phyloP scores from a whole-genome alignment of 1,140 invertebrate species.

The Sitobion miscanthi region DNA sequence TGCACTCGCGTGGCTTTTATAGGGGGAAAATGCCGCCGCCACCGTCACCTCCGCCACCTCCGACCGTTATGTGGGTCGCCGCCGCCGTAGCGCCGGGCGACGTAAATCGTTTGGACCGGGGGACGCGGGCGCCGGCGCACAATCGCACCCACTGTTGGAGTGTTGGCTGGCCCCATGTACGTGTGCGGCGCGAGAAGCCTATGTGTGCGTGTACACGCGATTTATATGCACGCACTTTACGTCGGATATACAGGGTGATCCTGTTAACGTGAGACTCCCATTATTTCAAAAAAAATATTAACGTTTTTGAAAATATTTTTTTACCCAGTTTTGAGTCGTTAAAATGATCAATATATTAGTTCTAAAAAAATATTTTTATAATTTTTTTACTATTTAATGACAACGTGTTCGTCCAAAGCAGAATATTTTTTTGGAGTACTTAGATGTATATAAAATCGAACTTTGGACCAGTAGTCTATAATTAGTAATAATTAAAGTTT shows the following conservation, averaged over 20 bases:
- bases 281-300: background rate
- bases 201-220: background rate
- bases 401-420: too few relatives aligned
- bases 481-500: too few relatives aligned
- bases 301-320: background rate
- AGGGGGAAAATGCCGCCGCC: slow-evolving; percentile 6
- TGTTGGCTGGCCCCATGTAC: background rate
- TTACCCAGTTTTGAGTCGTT: too few relatives aligned
- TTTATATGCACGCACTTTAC: background rate
- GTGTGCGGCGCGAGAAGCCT: background rate
- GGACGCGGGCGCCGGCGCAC: background rate
- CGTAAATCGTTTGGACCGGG: background rate
- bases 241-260: background rate
- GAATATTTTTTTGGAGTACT: too few relatives aligned
- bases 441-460: too few relatives aligned
- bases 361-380: too few relatives aligned
- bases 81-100: background rate
- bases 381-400: too few relatives aligned
- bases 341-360: too few relatives aligned
- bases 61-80: slow-evolving; percentile 32
- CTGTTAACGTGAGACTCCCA: background rate
- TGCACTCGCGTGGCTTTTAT: slow-evolving; percentile 10
- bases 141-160: background rate
- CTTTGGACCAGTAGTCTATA: too few relatives aligned
- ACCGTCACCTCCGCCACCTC: background rate